A percentile compares a stretch with the other conserved stretches of the same genome.
These are phyloP conservation scores for Pteropus alecto DNA, from an alignment of 2,113 vertebrate genomes.

Conservation along the genomic window DNA sequence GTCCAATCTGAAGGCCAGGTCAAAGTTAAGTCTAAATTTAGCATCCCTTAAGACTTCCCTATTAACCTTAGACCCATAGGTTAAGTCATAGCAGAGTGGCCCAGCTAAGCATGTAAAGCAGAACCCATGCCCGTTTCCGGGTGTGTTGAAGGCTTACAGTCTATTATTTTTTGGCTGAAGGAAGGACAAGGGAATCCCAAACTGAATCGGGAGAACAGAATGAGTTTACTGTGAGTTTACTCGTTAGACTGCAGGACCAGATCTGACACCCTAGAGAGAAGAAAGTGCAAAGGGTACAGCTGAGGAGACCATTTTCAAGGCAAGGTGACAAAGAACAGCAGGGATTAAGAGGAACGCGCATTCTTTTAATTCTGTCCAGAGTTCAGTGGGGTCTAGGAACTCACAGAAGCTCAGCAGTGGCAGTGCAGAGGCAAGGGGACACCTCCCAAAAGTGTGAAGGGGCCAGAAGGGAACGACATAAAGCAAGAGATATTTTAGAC, in stretches of 20 bases:
- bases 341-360: accelerated
- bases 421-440: no score
- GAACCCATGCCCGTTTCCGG: neutral
- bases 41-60: neutral
- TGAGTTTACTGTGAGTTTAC: neutral
- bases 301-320: neutral
- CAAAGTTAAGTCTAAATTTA: conserved; percentile 46
- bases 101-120: neutral
- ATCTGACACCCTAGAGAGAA: neutral
- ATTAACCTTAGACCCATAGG: conserved; percentile 18
- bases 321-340: neutral
- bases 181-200: neutral
- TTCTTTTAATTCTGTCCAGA: neutral
- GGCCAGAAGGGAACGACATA: neutral
- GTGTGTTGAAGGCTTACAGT: neutral
- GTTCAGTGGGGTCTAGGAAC: accelerated
- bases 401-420: neutral
- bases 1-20: conserved; percentile 6
- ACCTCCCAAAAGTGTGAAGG: neutral
- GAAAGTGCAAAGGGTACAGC: neutral
- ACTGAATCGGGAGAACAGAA: neutral
- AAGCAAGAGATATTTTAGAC: neutral
- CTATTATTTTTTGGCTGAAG: neutral
- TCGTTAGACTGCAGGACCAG: neutral
- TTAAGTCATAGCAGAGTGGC: neutral